Evolutionary conservation across 2,113 vertebrate genomes (phyloP), one percentile per base, ranked within the genome.

Genomic region (Toxotes chatareus): DNA sequence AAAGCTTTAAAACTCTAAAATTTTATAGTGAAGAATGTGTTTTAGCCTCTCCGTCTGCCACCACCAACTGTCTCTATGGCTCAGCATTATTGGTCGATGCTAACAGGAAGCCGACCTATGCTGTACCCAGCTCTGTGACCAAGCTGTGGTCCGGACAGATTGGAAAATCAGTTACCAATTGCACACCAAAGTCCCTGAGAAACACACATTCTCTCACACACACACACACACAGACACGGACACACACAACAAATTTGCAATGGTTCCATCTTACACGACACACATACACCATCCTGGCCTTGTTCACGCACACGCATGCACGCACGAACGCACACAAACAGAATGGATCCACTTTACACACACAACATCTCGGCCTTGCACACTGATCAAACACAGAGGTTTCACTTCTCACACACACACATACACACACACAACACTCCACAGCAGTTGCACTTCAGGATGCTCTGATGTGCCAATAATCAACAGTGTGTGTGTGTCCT

Each of bases 81-180:
- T 55, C 56, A 11, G 73, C 66, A 40, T 83, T 83, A 79, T 61
- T 3, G 75, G 84, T 83, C 69, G 71, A 85, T 80, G 84, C 85
- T 73, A 87, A 87, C 88, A 86, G 88, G 90, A 90, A 82, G 87
- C 49, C 31, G 34, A 82, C 81, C 75, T 76, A 68, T 84, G 85
- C 83, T 70, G 73, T 71, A 79, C 88, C 80, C 78, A 82, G 71
- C 87, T 80, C 66, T 85, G 83, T 86, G 83, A 86, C 86, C 34
- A 21, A 78, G 87, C 81, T 14, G 47, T 27, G 74, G 76, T 79
- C 68, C 72, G 76, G 78, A 80, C 80, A 87, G 75, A 90, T 86
- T 81, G 86, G 85, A 91, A 90, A 86, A 87, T 90, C 83, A 89
- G 90, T 89, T 79, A 87, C 67, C 83, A 91, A 87, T 88, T 83